These are phyloP conservation scores for Conopomorpha cramerella DNA, from an alignment of 1,140 invertebrate species.

Conservation along the genomic window DNA sequence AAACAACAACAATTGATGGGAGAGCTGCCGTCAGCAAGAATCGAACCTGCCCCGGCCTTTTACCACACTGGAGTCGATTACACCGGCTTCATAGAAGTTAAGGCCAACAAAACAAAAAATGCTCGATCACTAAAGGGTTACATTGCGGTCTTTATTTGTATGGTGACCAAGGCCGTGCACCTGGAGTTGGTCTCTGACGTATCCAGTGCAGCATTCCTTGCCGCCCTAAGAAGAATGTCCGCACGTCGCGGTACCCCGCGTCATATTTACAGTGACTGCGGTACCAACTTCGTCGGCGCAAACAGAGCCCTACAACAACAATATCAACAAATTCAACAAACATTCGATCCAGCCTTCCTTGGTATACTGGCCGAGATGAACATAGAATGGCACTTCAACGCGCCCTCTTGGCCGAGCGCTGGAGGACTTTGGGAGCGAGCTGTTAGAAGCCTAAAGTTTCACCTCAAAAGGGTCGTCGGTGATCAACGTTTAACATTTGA, in stretches of 20 bases:
- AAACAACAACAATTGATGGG: slow-evolving; percentile 14
- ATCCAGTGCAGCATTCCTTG: slow-evolving; percentile 25
- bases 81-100: slow-evolving; percentile 13
- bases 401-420: slow-evolving; percentile 1
- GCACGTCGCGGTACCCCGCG: background rate
- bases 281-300: slow-evolving; percentile 2
- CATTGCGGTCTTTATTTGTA: slow-evolving; percentile 33
- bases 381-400: slow-evolving; percentile 2
- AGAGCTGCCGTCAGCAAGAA: slow-evolving; percentile 10
- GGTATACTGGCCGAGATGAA: background rate
- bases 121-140: slow-evolving; percentile 21
- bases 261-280: slow-evolving; percentile 3
- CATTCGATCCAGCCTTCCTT: background rate
- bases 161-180: slow-evolving; percentile 34
- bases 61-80: slow-evolving; percentile 15
- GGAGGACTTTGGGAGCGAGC: slow-evolving; percentile 3
- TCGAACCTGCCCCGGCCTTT: slow-evolving; percentile 8
- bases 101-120: slow-evolving; percentile 8
- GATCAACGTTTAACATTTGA: slow-evolving; percentile 1
- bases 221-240: slow-evolving; percentile 24
- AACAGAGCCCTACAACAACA: background rate
- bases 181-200: slow-evolving; percentile 32
- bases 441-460: background rate
- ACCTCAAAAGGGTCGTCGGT: background rate
- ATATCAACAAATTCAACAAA: background rate